Percentiles rank a stretch among this genome's conserved stretches.
phyloP scores from a whole-genome alignment of 37 sponge, comb jelly and placozoan genomes.

The Chondrilla cf. caribensis region DNA sequence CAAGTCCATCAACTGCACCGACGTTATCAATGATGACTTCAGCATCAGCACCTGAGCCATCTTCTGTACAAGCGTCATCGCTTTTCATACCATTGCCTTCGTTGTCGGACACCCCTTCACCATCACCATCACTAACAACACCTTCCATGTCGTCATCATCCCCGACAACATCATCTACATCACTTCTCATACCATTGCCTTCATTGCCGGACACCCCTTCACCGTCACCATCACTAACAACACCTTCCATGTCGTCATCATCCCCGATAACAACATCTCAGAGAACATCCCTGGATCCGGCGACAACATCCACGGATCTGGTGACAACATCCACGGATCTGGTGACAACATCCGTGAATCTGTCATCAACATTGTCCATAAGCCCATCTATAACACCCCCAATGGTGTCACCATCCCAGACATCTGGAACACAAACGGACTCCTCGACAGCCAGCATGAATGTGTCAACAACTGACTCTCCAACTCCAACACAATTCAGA shows the following conservation, averaged over 20 bases:
- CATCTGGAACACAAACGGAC: not conserved
- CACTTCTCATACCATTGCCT: not conserved
- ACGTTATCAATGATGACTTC: no score
- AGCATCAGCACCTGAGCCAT: no score
- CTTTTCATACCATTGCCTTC: not conserved
- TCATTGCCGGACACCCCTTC: not conserved
- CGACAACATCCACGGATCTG: not conserved
- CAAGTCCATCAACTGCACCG: no score
- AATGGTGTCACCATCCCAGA: not conserved
- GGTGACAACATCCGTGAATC: not conserved
- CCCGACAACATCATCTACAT: not conserved
- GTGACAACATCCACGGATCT: no score
- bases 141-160: no score
- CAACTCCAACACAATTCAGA: conserved; percentile 16
- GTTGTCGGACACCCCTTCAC: not conserved
- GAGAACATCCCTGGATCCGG: not conserved
- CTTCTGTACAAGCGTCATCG: no score
- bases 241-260: not conserved
- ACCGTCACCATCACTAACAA: not conserved
- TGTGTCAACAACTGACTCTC: not conserved
- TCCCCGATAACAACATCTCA: not conserved
- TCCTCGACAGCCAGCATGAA: no score
- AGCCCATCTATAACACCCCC: not conserved
- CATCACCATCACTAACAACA: not conserved
- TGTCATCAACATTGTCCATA: not conserved